Evolutionary conservation across 2,888 invertebrate genomes (phyloP), one percentile per base, ranked within the genome.

Genomic region (Digitonthophagus gazella): DNA sequence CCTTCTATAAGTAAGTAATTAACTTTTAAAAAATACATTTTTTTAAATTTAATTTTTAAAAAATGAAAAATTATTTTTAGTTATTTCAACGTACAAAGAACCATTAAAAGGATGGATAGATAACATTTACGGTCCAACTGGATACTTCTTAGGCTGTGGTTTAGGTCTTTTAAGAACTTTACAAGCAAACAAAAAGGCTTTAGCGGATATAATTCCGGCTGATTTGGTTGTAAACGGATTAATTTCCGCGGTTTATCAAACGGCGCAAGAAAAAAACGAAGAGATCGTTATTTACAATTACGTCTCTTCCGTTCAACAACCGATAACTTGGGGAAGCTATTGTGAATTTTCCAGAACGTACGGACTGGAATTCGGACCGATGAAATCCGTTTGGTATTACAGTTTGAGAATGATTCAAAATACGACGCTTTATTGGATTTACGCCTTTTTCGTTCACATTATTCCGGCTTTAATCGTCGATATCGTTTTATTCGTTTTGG

Each of bases 191-290:
- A 74, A 74, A 2, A 79, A 85, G 0, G 83, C 85, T 20, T 80
- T 85, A 0, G 89, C 90, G 0, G 91, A 92, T 74, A 84, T 91
- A 72, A 87, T 92, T 28, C 91, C 92, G 0, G 91, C 89, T 0
- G 96, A 97, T 78, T 86, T 84, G 93, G 75, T 91, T 1, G 91
- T 93, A 5, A 96, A 95, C 81, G 90, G 92, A 64, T 86, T 96
- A 74, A 88, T 96, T 19, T 89, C 91, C 0, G 86, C 91, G 0
- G 91, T 91, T 0, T 94, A 93, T 91, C 86, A 89, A 76, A 87
- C 73, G 2, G 74, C 72, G 20, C 28, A 58, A 3, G 20, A 58
- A 15, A 28, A 58, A 1, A 58, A 67, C 2, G 72, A 75, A 19
- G 74, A 78, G 64, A 75, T 79, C 0, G 85, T 89, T 0, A 89